Percentiles rank a stretch among this genome's conserved stretches.
Evolutionary conservation across 2,113 vertebrate genomes (phyloP).

Genomic region (Xenotilapia leptura): DNA sequence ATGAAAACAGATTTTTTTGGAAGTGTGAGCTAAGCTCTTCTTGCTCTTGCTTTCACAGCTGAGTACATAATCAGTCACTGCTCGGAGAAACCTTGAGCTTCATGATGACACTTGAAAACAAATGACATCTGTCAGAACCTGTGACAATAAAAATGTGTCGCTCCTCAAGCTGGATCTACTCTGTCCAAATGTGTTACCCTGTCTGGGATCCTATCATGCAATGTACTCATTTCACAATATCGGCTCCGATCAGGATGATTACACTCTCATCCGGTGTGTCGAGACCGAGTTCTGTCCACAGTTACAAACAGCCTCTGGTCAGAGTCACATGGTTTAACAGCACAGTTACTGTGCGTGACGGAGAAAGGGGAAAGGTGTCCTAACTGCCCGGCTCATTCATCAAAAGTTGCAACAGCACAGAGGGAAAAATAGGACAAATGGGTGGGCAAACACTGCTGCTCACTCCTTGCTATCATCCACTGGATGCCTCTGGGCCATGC

Average conservation of each 20-base stretch:
- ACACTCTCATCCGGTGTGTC: not conserved
- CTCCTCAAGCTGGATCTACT: not conserved
- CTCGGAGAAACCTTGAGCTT: not conserved
- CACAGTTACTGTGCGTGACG: not conserved
- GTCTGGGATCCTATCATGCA: not conserved
- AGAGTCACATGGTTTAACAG: not conserved
- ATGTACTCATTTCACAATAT: slow-evolving; percentile 4
- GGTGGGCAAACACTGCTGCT: not conserved
- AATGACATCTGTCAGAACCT: slow-evolving; percentile 21
- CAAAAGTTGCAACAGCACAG: slow-evolving; percentile 15
- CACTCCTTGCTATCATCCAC: not conserved
- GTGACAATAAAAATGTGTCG: not conserved
- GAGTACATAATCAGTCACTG: slow-evolving; percentile 22
- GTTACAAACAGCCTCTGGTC: not conserved
- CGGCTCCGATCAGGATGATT: slow-evolving; percentile 9
- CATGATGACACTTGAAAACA: slow-evolving; percentile 5
- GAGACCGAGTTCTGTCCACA: not conserved
- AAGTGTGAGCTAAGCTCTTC: slow-evolving; percentile 29
- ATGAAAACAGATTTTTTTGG: slow-evolving; percentile 31
- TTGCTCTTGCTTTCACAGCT: not conserved
- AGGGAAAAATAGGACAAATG: slow-evolving; percentile 19
- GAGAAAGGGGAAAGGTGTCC: slow-evolving; percentile 9
- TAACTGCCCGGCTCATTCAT: slow-evolving; percentile 5
- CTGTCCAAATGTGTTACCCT: not conserved
- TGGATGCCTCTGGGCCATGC: not conserved